phyloP scores from a whole-genome alignment of 2,797 vertebrate species.

The Acomys russatus region DNA sequence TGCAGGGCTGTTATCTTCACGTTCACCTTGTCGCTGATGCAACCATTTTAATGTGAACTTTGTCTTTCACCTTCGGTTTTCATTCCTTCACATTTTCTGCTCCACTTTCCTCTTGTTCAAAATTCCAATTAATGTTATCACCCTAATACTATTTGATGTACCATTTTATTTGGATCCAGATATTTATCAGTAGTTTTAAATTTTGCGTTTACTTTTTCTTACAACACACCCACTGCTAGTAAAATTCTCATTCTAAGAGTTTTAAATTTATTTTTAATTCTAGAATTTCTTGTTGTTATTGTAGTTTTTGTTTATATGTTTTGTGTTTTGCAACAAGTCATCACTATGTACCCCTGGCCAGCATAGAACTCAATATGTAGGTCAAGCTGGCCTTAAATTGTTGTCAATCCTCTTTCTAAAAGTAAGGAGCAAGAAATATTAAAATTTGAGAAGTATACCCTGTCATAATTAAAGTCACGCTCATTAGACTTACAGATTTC shows the following conservation, averaged over 20 bases:
- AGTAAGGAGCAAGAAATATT: background rate
- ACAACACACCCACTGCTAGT: background rate
- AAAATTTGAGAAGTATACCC: background rate
- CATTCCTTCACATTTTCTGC: background rate
- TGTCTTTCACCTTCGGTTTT: conserved; percentile 2
- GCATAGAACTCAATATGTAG: background rate
- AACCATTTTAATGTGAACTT: background rate
- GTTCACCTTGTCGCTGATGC: background rate
- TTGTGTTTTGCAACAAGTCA: background rate
- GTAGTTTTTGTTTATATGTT: background rate
- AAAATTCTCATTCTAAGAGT: background rate
- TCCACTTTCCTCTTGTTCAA: background rate
- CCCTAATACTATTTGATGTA: background rate
- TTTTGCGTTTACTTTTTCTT: background rate
- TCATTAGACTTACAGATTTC: background rate
- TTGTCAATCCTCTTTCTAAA: background rate
- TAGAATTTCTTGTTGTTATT: conserved; percentile 29
- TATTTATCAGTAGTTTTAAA: background rate
- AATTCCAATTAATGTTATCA: background rate
- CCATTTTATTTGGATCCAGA: background rate
- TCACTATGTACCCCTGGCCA: background rate
- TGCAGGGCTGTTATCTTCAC: background rate
- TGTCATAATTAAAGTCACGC: background rate
- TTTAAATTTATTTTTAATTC: background rate
- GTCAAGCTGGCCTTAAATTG: background rate